Evolutionary conservation across 23 tunicate species (phyloP).

Genomic region (Halocynthia aurantium): DNA sequence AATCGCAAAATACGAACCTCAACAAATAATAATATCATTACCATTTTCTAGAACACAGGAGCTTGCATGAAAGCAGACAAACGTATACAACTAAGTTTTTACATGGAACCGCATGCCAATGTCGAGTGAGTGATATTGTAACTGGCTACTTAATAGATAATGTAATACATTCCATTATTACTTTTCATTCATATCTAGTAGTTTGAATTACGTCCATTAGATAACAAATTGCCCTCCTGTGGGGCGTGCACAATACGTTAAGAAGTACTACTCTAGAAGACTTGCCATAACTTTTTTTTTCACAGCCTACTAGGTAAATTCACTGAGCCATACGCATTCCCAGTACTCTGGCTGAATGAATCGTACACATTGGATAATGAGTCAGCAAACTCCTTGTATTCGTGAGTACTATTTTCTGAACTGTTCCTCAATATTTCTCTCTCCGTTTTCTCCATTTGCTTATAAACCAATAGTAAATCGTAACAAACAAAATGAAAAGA

Average conservation of each 20-base stretch:
- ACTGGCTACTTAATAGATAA: neutral
- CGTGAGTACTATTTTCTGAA: conserved; percentile 25
- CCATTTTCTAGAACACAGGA: conserved; percentile 69
- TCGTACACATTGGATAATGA: conserved; percentile 45
- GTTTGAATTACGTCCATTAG: no score
- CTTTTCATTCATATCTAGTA: no score
- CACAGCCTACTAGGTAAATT: conserved; percentile 29
- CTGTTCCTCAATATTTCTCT: no score
- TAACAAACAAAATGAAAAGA: no score
- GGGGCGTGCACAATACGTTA: no score
- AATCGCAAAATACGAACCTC: no score
- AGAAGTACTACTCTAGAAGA: no score
- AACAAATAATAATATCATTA: neutral
- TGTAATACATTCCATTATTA: neutral
- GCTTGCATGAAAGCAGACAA: conserved; percentile 63
- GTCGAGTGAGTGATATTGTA: conserved; percentile 40
- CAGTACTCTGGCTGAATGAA: conserved; percentile 91
- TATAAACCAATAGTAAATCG: no score
- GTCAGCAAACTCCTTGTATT: conserved; percentile 60
- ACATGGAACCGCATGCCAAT: conserved; percentile 16
- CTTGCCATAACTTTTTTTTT: neutral
- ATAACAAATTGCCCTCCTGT: no score
- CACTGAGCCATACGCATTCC: conserved; percentile 34
- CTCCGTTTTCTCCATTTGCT: no score
- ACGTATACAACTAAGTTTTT: conserved; percentile 67